A percentile compares a stretch with the other conserved stretches of the same genome.
Conservation (phyloP, 2,888 invertebrate genomes). For the Drosophila melanosoma region DNA sequence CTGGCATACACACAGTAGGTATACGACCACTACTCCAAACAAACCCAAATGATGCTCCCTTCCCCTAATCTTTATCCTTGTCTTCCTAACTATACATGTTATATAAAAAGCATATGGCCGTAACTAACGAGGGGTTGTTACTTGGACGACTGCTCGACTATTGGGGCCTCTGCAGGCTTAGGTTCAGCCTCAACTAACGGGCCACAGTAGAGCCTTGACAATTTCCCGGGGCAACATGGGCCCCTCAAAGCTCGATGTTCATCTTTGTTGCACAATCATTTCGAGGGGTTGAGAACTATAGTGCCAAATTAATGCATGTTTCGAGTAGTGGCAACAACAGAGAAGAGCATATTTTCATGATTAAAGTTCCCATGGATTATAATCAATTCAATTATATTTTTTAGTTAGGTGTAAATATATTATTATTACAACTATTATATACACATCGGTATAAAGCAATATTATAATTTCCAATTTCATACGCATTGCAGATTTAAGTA, state of each 20-base stretch:
- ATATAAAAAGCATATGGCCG: conserved; percentile 77
- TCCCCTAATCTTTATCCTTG: not conserved
- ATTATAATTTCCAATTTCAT: not conserved
- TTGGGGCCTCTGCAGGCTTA: conserved; percentile 46
- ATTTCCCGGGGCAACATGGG: conserved; percentile 40
- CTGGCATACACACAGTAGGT: conserved; percentile 7
- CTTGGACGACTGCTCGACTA: conserved; percentile 53
- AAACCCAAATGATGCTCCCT: conserved; percentile 7
- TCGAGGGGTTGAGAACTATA: not conserved
- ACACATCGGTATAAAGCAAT: not conserved
- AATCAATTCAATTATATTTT: not conserved
- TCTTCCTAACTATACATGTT: conserved; percentile 36
- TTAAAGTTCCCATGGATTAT: not conserved
- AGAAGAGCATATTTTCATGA: not conserved
- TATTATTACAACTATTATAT: not conserved
- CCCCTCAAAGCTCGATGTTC: conserved; percentile 35
- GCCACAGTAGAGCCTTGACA: conserved; percentile 64
- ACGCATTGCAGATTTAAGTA: not conserved
- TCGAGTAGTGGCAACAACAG: conserved; percentile 24
- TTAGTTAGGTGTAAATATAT: not conserved
- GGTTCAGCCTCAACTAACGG: conserved; percentile 46
- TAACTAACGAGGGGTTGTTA: conserved; percentile 76
- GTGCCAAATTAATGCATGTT: conserved; percentile 25
- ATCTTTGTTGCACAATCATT: conserved; percentile 33
- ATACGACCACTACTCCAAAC: not conserved